Base-by-base conservation (phyloP, 2,888 invertebrate species). In the Caenorhabditis virilis region DNA sequence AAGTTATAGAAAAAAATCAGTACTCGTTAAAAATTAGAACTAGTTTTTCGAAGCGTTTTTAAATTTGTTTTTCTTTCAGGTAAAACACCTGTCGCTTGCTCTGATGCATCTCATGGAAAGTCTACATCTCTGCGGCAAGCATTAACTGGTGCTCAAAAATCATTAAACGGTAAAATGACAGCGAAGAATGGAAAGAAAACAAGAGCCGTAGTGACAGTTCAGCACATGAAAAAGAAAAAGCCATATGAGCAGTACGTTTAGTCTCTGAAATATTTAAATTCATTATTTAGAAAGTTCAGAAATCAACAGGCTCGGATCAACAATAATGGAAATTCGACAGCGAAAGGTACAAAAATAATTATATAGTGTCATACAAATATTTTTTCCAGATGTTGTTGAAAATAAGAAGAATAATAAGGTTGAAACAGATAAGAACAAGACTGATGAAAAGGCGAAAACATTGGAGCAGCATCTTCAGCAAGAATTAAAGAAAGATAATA, bases 211-310 rank as follows among this genome's bases (percentile, higher is more conserved):
- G 64, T 66, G 18, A 61, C 69, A 16, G 56, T 69, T 16, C 66
- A 69, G 38, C 69, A 69, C 45, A 64, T 67, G 54, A 69, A 72
- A 57, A 72, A 69, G 61, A 72, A 72, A 52, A 72, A 69, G 55
- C 61, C 55, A 33, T 54, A 54, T 46, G 63, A 63, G 27, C 27
- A 27, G 4, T 20, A 27, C 16, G 15, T 45, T 45, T 42, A 39
- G 6, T 20, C 20, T 20, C 54, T 45, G 60, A 48, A 50, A 60
- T 48, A 30, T 33, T 20, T 13, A 36, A 13, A 36, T 18, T 42
- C 9, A 30, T 30, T 35, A 35, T 27, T 59, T 46, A 60, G 60
- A 25, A 61, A 55, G 35, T 41, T 25, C 33, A 45, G 50, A 4
- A 46, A 45, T 25, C 49, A 49, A 25, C 54, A 61, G 46, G 39